Evolutionary conservation across 2,113 vertebrate species (phyloP).

Genomic region (Brachyistius frenatus): DNA sequence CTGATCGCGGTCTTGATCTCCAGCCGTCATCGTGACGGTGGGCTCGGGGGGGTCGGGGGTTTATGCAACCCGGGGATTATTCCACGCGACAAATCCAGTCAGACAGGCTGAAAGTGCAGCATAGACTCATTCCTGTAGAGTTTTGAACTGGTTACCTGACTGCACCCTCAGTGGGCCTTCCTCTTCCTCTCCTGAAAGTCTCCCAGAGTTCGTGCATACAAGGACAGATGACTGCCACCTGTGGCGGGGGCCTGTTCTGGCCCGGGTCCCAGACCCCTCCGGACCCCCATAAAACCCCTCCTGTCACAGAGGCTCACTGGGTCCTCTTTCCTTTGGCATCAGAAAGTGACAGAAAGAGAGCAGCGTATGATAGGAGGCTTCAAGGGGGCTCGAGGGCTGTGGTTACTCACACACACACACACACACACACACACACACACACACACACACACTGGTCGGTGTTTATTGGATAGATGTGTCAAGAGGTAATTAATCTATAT

Average conservation of each 20-base stretch:
- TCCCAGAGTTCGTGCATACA: conserved; percentile 22
- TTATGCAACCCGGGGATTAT: conserved; percentile 73
- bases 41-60: conserved; percentile 48
- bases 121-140: conserved; percentile 36
- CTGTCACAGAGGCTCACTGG: conserved; percentile 36
- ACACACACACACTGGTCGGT: conserved; percentile 3
- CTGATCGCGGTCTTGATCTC: conserved; percentile 71
- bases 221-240: conserved; percentile 48
- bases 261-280: conserved; percentile 37
- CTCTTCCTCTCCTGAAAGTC: conserved; percentile 8
- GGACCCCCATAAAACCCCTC: conserved; percentile 46
- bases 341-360: conserved; percentile 45
- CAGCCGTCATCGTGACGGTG: conserved; percentile 50
- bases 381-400: conserved; percentile 8
- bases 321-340: conserved; percentile 63
- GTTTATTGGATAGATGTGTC: conserved; percentile 6
- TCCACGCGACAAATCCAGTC: conserved; percentile 63
- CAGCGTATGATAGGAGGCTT: conserved; percentile 18
- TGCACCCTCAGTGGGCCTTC: neutral
- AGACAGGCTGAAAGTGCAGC: conserved; percentile 68
- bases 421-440: neutral
- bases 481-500: conserved; percentile 12
- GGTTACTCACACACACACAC: conserved; percentile 1
- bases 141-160: neutral
- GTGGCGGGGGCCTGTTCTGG: conserved; percentile 45